A percentile compares a stretch with the other conserved stretches of the same genome.
Conservation (phyloP, 2,113 vertebrate genomes). For the Chaenogobius annularis region DNA sequence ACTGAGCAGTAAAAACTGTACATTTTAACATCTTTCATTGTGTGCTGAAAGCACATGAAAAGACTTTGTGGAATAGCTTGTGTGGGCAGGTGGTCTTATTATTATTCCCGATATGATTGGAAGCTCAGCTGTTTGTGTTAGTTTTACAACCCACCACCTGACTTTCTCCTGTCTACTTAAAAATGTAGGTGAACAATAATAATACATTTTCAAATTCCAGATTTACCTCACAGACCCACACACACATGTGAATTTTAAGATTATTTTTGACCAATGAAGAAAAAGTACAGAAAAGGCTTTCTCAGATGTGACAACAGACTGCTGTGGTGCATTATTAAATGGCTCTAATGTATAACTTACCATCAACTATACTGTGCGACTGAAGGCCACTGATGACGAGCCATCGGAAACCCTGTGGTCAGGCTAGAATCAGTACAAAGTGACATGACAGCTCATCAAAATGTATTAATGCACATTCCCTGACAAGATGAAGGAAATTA, state of each 20-base stretch:
- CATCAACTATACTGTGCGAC: not conserved
- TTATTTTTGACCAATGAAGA: slow-evolving; percentile 38
- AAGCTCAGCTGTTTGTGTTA: slow-evolving; percentile 22
- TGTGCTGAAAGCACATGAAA: slow-evolving; percentile 43
- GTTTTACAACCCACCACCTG: slow-evolving; percentile 41
- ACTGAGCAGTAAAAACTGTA: slow-evolving; percentile 27
- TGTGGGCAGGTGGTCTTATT: slow-evolving; percentile 23
- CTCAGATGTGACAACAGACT: no score
- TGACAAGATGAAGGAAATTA: not conserved
- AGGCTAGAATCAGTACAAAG: not conserved
- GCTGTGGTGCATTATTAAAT: no score
- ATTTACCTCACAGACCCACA: not conserved
- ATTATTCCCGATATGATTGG: slow-evolving; percentile 40
- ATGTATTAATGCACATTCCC: not conserved
- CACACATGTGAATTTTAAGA: slow-evolving; percentile 12
- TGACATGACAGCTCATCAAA: not conserved
- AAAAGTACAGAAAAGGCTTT: no score
- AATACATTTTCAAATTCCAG: not conserved
- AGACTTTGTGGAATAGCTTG: slow-evolving; percentile 12
- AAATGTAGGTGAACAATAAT: slow-evolving; percentile 48
- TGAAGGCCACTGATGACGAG: not conserved
- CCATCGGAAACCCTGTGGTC: not conserved
- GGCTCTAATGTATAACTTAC: no score
- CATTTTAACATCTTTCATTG: slow-evolving; percentile 39
- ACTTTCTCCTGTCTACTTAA: slow-evolving; percentile 37